Base-by-base conservation (phyloP, 2,113 vertebrate species). In the Acanthochromis polyacanthus region DNA sequence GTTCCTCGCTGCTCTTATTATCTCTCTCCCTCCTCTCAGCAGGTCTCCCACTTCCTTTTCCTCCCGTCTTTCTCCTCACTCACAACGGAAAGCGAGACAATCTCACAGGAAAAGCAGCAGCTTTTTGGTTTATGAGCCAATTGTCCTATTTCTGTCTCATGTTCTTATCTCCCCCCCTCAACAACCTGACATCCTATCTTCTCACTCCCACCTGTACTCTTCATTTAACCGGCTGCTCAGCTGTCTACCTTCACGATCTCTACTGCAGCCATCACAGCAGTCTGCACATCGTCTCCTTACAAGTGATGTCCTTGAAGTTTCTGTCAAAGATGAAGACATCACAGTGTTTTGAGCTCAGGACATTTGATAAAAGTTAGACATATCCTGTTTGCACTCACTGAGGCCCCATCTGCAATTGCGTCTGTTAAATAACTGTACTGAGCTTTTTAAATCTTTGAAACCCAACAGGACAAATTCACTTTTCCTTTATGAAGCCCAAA, bases 41-140 rank as follows among this genome's bases (percentile, higher is more conserved):
- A 63, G 63, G 43, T 71, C 75, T 45, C 77, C 55, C 22, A 16
- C 65, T 80, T 80, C 63, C 70, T 50, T 71, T 85, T 66, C 68
- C 66, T 68, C 51, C 70, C 43, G 43, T 38, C 66, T 57, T 48
- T 25, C 51, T 63, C 45, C 71, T 71, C 55, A 25, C 14, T 68
- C 36, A 17, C 11, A 22, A 58, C 72, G 23, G 40, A 76, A 56
- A 74, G 20, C 16, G 20, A 15, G 32, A 74, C 22, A 43, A 72
- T 57, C 55, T 68, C 15, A 9, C 25, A 14, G 59, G 79, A 73
- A 79, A 78, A 60, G 43, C 58, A 67, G 63, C 32, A 25, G 59
- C 16, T 48, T 22, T 4, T 4, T 45, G 8, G 25, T 76, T 73
- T 72, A 62, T 20, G 57, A 48, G 51, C 55, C 60, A 63, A 50